Evolutionary conservation across 2,888 invertebrate species (phyloP), one percentile per base, ranked within the genome.

Genomic region (Anorthoa munda): DNA sequence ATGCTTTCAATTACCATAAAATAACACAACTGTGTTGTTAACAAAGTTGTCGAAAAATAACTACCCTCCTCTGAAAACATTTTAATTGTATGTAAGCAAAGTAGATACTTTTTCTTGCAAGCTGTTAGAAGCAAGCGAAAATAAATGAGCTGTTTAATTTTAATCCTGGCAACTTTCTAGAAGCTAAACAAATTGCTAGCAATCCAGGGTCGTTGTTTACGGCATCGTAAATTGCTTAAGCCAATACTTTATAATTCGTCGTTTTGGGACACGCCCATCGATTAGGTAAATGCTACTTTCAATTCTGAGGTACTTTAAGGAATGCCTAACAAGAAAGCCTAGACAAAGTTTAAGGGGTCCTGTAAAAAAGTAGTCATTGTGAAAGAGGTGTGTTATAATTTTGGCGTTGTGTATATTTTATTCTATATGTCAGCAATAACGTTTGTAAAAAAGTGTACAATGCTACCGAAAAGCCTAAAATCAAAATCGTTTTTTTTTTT

Each of bases 111-210:
- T 75, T 60, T 64, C 48, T 81, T 50, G 51, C 59, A 81, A 78
- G 55, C 78, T 68, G 46, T 66, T 77, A 64, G 18, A 63, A 11
- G 23, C 64, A 67, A 65, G 68, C 39, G 50, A 75, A 63, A 64
- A 66, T 67, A 74, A 81, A 81, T 76, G 77, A 76, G 69, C 65
- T 77, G 58, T 48, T 76, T 76, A 69, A 76, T 76, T 76, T 81
- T 61, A 81, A 76, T 81, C 77, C 77, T 76, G 65, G 56, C 77
- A 58, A 81, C 61, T 61, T 70, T 66, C 51, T 69, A 61, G 58
- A 45, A 81, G 67, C 66, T 66, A 70, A 65, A 50, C 31, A 53
- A 81, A 81, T 58, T 61, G 18, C 23, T 77, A 21, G 67, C 60
- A 66, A 50, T 31, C 21, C 56, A 51, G n/a, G 13, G 12, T 55